Percentiles rank a stretch among this genome's conserved stretches.
phyloP scores from a whole-genome alignment of 2,113 vertebrate species.

The Tetraodon nigroviridis region DNA sequence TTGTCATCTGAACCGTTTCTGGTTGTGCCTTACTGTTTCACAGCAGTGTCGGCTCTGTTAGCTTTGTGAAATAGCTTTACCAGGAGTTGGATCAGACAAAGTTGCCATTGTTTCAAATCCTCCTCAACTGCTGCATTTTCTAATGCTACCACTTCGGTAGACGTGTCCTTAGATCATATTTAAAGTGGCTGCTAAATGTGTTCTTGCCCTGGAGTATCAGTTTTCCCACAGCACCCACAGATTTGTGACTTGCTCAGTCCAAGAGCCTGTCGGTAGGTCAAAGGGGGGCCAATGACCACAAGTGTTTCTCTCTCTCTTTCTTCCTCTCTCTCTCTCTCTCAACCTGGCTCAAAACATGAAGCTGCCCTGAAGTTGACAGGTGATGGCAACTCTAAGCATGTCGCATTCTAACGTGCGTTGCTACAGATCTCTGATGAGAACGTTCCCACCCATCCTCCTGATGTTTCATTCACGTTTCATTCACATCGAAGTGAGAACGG shows the following conservation, averaged over 20 bases:
- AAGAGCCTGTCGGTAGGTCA: constrained; percentile 51
- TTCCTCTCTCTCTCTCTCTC: constrained; percentile 31
- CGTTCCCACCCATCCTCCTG: no score
- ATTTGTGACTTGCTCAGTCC: constrained; percentile 32
- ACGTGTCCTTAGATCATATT: constrained; percentile 38
- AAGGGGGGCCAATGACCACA: constrained; percentile 24
- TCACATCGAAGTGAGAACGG: no score
- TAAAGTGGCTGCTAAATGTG: constrained; percentile 34
- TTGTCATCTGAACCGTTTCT: constrained; percentile 11
- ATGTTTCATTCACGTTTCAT: no score
- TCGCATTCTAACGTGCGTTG: no score
- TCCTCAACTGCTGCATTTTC: constrained; percentile 30
- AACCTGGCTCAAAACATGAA: constrained; percentile 41
- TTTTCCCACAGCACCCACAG: constrained; percentile 41
- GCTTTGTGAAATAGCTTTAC: constrained; percentile 22
- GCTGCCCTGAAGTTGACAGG: not conserved
- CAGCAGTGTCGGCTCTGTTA: constrained; percentile 21
- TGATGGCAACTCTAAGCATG: constrained; percentile 18
- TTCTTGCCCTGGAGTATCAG: constrained; percentile 47
- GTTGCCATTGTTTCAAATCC: constrained; percentile 41
- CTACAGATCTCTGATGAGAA: no score
- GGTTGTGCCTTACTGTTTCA: constrained; percentile 16
- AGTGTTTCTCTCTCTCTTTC: constrained; percentile 38
- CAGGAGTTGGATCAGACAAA: constrained; percentile 47
- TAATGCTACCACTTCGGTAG: constrained; percentile 33